Base-by-base conservation (phyloP, 23 tunicate genomes). In the Trididemnum clinides region DNA sequence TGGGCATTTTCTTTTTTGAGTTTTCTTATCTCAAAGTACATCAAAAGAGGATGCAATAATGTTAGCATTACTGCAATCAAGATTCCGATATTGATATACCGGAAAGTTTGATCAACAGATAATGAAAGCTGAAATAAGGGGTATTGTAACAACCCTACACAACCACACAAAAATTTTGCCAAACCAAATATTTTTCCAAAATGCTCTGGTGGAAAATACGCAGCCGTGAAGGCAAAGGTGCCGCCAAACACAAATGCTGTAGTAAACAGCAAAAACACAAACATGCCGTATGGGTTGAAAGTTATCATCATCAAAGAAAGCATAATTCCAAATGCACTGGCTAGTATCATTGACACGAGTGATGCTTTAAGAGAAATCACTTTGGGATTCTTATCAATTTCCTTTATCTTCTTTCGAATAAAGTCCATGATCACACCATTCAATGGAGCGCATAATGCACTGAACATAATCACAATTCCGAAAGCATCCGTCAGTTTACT, bases 181-280 rank as follows among this genome's bases (percentile, higher is more conserved):
- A 82, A 26, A 15, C 86, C 86, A 15, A 64, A 82, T 23, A 65
- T 27, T 39, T 64, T 82, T 2, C 86, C 86, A 26, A 82, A 12
- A 28, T 82, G 86, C 30, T 63, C 21, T 1, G 22, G 1, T 31
- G 86, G 86, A 35, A 82, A 82, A 2, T 38, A 25, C 22, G 38
- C 34, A 12, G 77, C 58, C 4, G 65, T 35, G 39, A 82, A 82
- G 1, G 58, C 23, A 6, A 62, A 33, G 10, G 26, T 37, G 1
- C 77, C 76, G 1, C 86, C 63, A 39, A 20, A 82, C 1, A 64
- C 35, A 44, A 82, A 82, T 20, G 44, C 23, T 62, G 33, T 64
- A 20, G 75, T n/a, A 22, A 82, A 32, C 30, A 82, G 26, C 2
- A 50, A 62, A 10, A 82, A 82, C 1, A 64, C 62, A 28, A 82